A percentile compares a stretch with the other conserved stretches of the same genome.
Conservation (phyloP, 1,140 invertebrate species). For the Proctacanthus coquilletti region DNA sequence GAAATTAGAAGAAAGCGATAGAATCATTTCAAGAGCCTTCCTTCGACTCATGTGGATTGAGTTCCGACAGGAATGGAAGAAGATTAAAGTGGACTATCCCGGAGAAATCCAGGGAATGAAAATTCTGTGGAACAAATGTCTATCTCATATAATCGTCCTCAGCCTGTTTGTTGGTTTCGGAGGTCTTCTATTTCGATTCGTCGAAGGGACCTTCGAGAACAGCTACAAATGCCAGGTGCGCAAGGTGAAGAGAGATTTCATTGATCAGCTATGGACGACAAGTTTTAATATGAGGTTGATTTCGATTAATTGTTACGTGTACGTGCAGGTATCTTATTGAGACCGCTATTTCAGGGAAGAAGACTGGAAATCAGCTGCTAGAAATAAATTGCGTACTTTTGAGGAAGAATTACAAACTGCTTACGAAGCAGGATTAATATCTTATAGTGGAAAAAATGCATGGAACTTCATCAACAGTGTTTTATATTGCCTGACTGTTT, state of each 20-base stretch:
- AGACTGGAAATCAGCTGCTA: conserved; percentile 72
- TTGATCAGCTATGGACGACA: conserved; percentile 61
- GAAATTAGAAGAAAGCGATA: neutral
- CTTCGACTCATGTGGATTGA: conserved; percentile 16
- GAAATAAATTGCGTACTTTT: conserved; percentile 64
- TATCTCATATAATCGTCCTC: conserved; percentile 45
- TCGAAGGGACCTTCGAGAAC: conserved; percentile 65
- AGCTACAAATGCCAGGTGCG: conserved; percentile 79
- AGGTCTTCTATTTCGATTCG: conserved; percentile 57
- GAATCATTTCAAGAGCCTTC: conserved; percentile 9
- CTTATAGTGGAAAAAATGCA: conserved; percentile 64
- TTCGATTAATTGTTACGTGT: neutral
- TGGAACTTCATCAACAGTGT: conserved; percentile 90
- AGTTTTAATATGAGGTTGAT: conserved; percentile 52
- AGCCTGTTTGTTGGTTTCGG: conserved; percentile 62
- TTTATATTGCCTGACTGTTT: conserved; percentile 78
- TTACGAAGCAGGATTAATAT: conserved; percentile 61
- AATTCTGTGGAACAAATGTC: conserved; percentile 46
- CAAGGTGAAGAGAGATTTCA: conserved; percentile 68
- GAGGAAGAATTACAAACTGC: conserved; percentile 73
- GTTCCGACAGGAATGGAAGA: conserved; percentile 33
- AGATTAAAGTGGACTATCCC: conserved; percentile 40
- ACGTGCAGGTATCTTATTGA: neutral
- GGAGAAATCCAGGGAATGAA: conserved; percentile 36
- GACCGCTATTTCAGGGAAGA: conserved; percentile 39